Percentiles rank a stretch among this genome's conserved stretches.
Conservation (phyloP, 2,888 invertebrate genomes). For the Orthonevra nobilis region DNA sequence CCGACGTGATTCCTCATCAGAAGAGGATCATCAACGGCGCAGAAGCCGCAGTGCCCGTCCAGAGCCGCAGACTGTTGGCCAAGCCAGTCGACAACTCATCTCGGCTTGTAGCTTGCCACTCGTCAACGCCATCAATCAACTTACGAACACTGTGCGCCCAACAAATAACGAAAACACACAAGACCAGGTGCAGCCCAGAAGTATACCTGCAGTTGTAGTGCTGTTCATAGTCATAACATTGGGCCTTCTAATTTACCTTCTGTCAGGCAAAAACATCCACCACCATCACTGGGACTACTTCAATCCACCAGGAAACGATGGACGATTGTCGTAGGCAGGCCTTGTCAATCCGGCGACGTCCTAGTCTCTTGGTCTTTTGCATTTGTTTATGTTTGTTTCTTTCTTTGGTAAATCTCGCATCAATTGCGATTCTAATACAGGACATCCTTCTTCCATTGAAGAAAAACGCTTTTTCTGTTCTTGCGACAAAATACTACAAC, state of each 20-base stretch:
- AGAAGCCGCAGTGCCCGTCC: slow-evolving; percentile 80
- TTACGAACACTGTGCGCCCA: slow-evolving; percentile 82
- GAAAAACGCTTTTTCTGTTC: slow-evolving; percentile 37
- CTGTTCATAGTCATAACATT: slow-evolving; percentile 89
- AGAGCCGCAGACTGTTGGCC: slow-evolving; percentile 84
- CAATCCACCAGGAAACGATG: slow-evolving; percentile 87
- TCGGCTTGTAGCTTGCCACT: slow-evolving; percentile 86
- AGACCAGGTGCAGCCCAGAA: slow-evolving; percentile 80
- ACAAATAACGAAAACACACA: slow-evolving; percentile 80
- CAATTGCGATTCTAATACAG: slow-evolving; percentile 22
- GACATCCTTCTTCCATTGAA: slow-evolving; percentile 50
- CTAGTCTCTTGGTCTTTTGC: slow-evolving; percentile 72
- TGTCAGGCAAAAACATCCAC: slow-evolving; percentile 87
- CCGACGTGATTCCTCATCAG: slow-evolving; percentile 81
- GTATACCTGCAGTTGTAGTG: slow-evolving; percentile 88
- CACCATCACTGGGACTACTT: slow-evolving; percentile 94
- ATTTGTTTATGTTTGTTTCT: slow-evolving; percentile 73
- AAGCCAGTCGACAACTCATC: slow-evolving; percentile 86
- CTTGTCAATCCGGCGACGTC: slow-evolving; percentile 13
- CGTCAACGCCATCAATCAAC: slow-evolving; percentile 84
- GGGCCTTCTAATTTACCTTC: slow-evolving; percentile 87
- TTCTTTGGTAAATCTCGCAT: slow-evolving; percentile 52
- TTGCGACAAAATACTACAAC: slow-evolving; percentile 56
- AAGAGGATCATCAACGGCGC: slow-evolving; percentile 81
- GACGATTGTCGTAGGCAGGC: slow-evolving; percentile 75